Evolutionary conservation across 2,113 vertebrate genomes (phyloP).

Genomic region (Ranitomeya variabilis): DNA sequence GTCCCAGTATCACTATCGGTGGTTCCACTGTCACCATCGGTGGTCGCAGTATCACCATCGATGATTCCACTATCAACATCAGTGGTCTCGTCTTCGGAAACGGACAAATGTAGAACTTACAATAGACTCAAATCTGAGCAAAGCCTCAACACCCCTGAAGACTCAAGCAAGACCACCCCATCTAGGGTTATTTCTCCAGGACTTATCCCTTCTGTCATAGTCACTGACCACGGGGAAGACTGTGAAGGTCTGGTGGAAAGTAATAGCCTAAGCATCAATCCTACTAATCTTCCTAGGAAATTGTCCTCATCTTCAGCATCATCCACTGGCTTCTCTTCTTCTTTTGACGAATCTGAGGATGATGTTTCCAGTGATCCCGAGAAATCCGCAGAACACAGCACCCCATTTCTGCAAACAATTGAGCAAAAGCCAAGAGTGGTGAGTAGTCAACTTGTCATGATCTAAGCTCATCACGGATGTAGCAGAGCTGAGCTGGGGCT

Average conservation of each 20-base stretch:
- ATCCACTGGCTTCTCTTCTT: slow-evolving; percentile 95
- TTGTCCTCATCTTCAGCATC: slow-evolving; percentile 95
- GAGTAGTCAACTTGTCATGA: slow-evolving; percentile 68
- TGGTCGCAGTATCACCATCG: not conserved
- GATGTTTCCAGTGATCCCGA: slow-evolving; percentile 95
- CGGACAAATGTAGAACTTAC: not conserved
- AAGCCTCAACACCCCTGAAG: not conserved
- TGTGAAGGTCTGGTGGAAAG: slow-evolving; percentile 69
- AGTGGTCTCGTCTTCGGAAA: slow-evolving; percentile 8
- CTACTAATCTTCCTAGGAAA: slow-evolving; percentile 77
- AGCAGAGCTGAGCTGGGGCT: no score
- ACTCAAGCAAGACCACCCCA: not conserved
- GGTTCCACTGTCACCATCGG: not conserved
- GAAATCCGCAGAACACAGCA: slow-evolving; percentile 79
- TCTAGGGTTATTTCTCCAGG: slow-evolving; percentile 45
- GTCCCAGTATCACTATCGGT: not conserved
- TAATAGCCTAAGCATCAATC: slow-evolving; percentile 69
- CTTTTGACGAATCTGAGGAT: slow-evolving; percentile 96
- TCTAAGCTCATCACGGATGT: not conserved
- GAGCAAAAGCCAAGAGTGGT: slow-evolving; percentile 88
- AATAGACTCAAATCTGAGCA: not conserved
- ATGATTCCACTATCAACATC: slow-evolving; percentile 7
- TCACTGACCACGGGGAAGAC: slow-evolving; percentile 85
- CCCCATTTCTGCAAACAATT: slow-evolving; percentile 82
- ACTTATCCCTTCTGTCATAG: slow-evolving; percentile 84